phyloP scores from a whole-genome alignment of 2,888 invertebrate genomes.

The Villa cingulata region DNA sequence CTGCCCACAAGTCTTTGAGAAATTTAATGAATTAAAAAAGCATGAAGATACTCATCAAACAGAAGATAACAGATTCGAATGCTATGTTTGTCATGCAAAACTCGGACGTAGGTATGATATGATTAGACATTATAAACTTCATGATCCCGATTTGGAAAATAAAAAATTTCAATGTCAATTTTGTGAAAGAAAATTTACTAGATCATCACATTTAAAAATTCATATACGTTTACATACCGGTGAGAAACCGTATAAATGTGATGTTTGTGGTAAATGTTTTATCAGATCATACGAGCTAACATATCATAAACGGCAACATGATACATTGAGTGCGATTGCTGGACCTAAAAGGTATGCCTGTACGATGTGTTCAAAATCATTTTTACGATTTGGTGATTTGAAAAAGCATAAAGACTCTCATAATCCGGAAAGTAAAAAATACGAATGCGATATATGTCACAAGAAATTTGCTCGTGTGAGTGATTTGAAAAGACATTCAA shows the following conservation, averaged over 20 bases:
- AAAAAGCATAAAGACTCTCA: constrained; percentile 52
- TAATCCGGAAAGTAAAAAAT: constrained; percentile 39
- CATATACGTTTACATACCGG: too few relatives aligned
- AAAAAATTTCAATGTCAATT: constrained; percentile 43
- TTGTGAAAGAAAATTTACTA: constrained; percentile 49
- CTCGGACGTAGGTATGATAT: constrained; percentile 43
- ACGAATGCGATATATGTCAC: constrained; percentile 44
- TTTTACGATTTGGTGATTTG: too few relatives aligned
- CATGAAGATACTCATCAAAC: constrained; percentile 29
- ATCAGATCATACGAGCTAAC: too few relatives aligned
- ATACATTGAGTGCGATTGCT: too few relatives aligned
- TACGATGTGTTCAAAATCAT: too few relatives aligned
- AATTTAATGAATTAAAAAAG: constrained; percentile 25
- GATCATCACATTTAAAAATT: constrained; percentile 45
- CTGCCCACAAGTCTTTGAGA: constrained; percentile 24
- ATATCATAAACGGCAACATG: too few relatives aligned
- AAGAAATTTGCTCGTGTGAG: constrained; percentile 46
- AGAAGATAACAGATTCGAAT: constrained; percentile 40
- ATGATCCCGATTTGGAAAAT: constrained; percentile 19
- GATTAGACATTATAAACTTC: constrained; percentile 36
- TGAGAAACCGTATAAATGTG: too few relatives aligned
- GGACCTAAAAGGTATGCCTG: too few relatives aligned
- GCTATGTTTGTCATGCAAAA: constrained; percentile 40
- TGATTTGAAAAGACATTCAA: constrained; percentile 44
- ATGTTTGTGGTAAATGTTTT: too few relatives aligned